phyloP scores from a whole-genome alignment of 1,140 invertebrate genomes.

The Stegodyphus mimosarum region DNA sequence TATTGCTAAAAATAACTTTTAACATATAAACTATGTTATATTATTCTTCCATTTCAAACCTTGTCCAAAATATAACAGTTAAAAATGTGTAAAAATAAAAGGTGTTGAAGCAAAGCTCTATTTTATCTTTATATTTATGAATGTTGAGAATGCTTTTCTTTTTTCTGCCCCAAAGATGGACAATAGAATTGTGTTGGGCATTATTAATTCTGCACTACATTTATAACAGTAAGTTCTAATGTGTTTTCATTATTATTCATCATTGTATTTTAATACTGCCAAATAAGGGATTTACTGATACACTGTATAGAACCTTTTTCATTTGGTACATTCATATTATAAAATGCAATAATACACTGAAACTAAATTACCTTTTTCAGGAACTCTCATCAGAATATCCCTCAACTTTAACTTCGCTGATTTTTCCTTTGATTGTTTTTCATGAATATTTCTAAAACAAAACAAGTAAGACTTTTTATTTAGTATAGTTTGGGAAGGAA shows the following conservation, averaged over 20 bases:
- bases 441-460: conserved; percentile 25
- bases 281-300: background rate
- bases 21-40: no score
- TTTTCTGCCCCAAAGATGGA: conserved; percentile 52
- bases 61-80: no score
- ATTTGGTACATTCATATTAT: background rate
- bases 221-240: background rate
- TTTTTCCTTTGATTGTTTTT: conserved; percentile 2
- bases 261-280: background rate
- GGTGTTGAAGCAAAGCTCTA: no score
- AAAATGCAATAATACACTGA: conserved; percentile 15
- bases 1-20: no score
- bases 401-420: conserved; percentile 41
- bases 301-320: background rate
- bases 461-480: no score
- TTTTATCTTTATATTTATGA: no score
- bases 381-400: conserved; percentile 61
- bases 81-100: no score
- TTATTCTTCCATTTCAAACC: no score
- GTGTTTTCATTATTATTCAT: background rate
- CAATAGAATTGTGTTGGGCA: background rate
- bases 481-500: no score
- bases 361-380: conserved; percentile 60
- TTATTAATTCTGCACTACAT: conserved; percentile 18
- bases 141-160: conserved; percentile 17